Evolutionary conservation across 2,797 vertebrate genomes (phyloP), one percentile per base, ranked within the genome.

Genomic region (Silurus aristotelis): DNA sequence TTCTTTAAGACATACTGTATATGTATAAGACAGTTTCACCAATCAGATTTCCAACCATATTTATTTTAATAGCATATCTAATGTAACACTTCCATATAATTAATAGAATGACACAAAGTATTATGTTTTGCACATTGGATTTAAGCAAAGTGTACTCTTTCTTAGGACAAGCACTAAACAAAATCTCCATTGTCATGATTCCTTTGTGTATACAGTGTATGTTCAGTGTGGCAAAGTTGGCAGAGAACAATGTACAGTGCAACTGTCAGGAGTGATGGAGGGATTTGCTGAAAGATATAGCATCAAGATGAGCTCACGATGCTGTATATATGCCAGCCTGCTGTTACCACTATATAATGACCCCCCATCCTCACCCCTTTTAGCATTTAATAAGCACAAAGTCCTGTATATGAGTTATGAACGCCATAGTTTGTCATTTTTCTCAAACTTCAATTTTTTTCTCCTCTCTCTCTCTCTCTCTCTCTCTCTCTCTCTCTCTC

Each of bases 261-360:
- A 83, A 63, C 86, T 38, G 68, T 86, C 82, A 52, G 68, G 55
- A 61, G 86, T 75, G 84, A 89, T 80, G 73, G 72, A 84, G 58
- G 79, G 84, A 82, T 77, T 25, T 52, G 25, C 52, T 61, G 56
- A 83, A 86, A 75, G 19, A 70, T n/a, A 78, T 1, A 13, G 31
- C 55, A 17, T 38, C 22, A 77, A 48, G 52, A 68, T n/a, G 38
- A 77, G 70, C 79, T 19, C 27, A 20, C 55, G 13, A 25, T 22
- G 14, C 46, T 52, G 8, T 10, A 15, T 27, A 20, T 61, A 38
- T 22, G 1, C 73, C 64, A 38, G 76, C 84, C 31, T 76, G 80
- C 56, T 43, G 60, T 82, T 68, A 56, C 70, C 17, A 5, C 52
- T 20, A 60, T 67, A 72, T 77, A 48, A 82, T 76, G 58, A 64